These are phyloP conservation scores for Agonopterix heracliana DNA, from an alignment of 2,888 invertebrate species.

Conservation along the genomic window DNA sequence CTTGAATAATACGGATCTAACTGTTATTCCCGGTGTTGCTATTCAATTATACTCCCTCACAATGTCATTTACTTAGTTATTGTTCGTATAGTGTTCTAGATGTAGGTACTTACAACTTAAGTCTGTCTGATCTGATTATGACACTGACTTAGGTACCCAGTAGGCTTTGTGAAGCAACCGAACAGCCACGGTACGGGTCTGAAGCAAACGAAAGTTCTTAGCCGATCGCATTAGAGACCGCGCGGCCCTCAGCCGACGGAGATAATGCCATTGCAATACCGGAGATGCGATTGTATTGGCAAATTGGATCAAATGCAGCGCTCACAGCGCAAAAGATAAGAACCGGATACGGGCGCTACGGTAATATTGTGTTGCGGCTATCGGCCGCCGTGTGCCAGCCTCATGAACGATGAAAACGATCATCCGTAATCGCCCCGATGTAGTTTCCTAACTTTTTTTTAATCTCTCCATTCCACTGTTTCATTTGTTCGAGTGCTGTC, in stretches of 20 bases:
- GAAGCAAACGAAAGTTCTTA: slow-evolving; percentile 50
- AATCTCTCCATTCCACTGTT: slow-evolving; percentile 34
- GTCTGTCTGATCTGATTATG: not conserved
- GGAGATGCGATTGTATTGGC: slow-evolving; percentile 73
- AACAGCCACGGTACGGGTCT: slow-evolving; percentile 19
- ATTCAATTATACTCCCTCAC: no score
- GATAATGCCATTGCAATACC: slow-evolving; percentile 74
- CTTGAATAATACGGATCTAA: no score
- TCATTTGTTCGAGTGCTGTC: slow-evolving; percentile 29
- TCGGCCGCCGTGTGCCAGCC: slow-evolving; percentile 34
- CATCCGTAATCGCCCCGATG: slow-evolving; percentile 24
- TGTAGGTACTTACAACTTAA: no score
- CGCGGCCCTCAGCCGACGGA: slow-evolving; percentile 46
- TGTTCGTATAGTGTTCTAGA: no score
- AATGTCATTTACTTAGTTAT: no score
- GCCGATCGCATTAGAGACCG: slow-evolving; percentile 61
- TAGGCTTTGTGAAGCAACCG: not conserved
- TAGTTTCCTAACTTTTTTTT: slow-evolving; percentile 34
- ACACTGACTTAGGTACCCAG: not conserved
- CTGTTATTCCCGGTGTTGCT: no score
- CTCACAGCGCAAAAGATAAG: slow-evolving; percentile 72
- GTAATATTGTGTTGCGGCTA: slow-evolving; percentile 59
- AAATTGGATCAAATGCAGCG: slow-evolving; percentile 77
- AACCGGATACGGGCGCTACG: slow-evolving; percentile 47
- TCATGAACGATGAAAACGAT: slow-evolving; percentile 36